A percentile compares a stretch with the other conserved stretches of the same genome.
Evolutionary conservation across 2,888 invertebrate species (phyloP).

Genomic region (Lasius platythorax): DNA sequence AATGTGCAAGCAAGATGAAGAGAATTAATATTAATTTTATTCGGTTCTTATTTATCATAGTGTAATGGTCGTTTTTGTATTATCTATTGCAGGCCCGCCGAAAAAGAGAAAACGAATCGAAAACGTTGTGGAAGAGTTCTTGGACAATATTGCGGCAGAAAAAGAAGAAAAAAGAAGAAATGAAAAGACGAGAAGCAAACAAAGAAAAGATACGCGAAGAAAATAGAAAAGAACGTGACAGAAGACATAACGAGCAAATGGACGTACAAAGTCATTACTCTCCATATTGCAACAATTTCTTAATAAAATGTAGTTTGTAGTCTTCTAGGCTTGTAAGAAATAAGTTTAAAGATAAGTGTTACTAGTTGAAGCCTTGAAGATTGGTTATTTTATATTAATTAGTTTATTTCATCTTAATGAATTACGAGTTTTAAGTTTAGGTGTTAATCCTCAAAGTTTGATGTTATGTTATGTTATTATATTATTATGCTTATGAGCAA

Average conservation of each 20-base stretch:
- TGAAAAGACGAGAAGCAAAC: not conserved
- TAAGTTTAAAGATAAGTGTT: no score
- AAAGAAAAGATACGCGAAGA: slow-evolving; percentile 1
- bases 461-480: no score
- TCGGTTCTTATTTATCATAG: not conserved
- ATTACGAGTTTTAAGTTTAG: no score
- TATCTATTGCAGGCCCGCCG: not conserved
- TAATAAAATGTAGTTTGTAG: not conserved
- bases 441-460: no score
- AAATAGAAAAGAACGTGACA: not conserved
- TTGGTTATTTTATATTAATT: no score
- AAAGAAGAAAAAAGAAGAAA: not conserved
- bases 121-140: not conserved
- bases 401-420: no score
- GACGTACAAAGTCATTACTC: not conserved
- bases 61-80: not conserved
- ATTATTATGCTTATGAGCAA: no score
- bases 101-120: not conserved
- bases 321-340: no score
- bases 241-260: not conserved
- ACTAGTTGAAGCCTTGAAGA: no score
- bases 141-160: not conserved
- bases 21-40: not conserved
- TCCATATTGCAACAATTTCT: slow-evolving; percentile 1
- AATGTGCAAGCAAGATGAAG: no score